Conservation (phyloP, 2,888 invertebrate genomes). For the Ganaspis brasiliensis region DNA sequence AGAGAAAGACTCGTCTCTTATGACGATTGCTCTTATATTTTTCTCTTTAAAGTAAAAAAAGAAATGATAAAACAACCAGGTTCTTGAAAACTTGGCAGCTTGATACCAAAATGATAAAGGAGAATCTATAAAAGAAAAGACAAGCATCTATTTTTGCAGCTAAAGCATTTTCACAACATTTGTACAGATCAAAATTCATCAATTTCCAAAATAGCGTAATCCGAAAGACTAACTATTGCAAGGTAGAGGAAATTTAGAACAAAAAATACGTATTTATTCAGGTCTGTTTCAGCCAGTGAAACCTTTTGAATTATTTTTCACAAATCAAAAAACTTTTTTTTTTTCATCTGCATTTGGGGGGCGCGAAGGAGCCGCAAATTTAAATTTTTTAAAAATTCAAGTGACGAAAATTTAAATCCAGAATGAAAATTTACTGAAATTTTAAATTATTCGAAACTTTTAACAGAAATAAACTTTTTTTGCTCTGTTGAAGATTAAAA, state of each 20-base stretch:
- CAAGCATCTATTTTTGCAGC: constrained; percentile 77
- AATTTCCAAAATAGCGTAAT: constrained; percentile 33
- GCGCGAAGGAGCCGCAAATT: no score
- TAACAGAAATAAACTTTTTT: no score
- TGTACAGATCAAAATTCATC: constrained; percentile 60
- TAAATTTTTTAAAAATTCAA: no score
- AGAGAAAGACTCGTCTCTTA: constrained; percentile 11
- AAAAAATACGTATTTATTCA: constrained; percentile 43
- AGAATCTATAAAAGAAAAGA: constrained; percentile 62
- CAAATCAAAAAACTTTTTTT: constrained; percentile 5
- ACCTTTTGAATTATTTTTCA: constrained; percentile 29
- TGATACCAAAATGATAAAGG: constrained; percentile 73
- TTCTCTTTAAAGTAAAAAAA: constrained; percentile 47
- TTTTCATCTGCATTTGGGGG: neutral
- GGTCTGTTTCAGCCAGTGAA: constrained; percentile 28
- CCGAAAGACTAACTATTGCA: constrained; percentile 23
- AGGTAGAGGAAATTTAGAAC: constrained; percentile 6
- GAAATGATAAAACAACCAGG: constrained; percentile 59
- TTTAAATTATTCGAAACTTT: no score
- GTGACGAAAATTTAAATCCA: no score
- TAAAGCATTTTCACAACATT: constrained; percentile 72
- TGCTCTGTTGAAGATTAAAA: no score
- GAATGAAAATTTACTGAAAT: no score
- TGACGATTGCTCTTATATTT: constrained; percentile 40
- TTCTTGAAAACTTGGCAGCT: constrained; percentile 74